Evolutionary conservation across 37 sponge, comb jelly and placozoan species (phyloP).

Genomic region (Beroe forskalii): DNA sequence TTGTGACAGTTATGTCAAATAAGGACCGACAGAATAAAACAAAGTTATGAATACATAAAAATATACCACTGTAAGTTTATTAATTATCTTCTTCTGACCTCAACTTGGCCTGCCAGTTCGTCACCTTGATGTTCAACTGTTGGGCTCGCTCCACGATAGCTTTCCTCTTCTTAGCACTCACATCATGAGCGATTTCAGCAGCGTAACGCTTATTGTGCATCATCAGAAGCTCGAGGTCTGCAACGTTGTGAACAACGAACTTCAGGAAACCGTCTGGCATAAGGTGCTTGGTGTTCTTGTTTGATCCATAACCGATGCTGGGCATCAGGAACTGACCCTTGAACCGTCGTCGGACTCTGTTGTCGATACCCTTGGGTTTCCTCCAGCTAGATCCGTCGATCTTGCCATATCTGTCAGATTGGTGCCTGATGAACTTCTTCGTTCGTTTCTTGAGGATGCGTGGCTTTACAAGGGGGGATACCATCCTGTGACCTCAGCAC

Average conservation of each 20-base stretch:
- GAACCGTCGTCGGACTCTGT: conserved; percentile 90
- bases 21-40: neutral
- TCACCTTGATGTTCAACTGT: conserved; percentile 85
- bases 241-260: conserved; percentile 88
- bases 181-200: conserved; percentile 94
- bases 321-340: conserved; percentile 92
- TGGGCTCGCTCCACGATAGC: conserved; percentile 88
- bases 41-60: conserved; percentile 30
- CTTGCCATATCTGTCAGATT: conserved; percentile 89
- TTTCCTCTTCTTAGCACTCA: conserved; percentile 88
- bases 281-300: conserved; percentile 89
- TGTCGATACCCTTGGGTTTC: conserved; percentile 98
- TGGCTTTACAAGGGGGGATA: conserved; percentile 72
- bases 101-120: conserved; percentile 84
- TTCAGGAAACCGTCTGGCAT: conserved; percentile 84
- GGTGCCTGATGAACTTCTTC: conserved; percentile 90
- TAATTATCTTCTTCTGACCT: conserved; percentile 90
- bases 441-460: conserved; percentile 84
- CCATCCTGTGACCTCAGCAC: conserved; percentile 71
- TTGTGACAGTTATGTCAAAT: no score
- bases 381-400: conserved; percentile 89
- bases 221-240: conserved; percentile 94
- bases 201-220: conserved; percentile 93
- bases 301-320: conserved; percentile 92
- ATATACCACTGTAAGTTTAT: neutral